Conservation (phyloP, 2,113 vertebrate species). For the Datnioides undecimradiatus region DNA sequence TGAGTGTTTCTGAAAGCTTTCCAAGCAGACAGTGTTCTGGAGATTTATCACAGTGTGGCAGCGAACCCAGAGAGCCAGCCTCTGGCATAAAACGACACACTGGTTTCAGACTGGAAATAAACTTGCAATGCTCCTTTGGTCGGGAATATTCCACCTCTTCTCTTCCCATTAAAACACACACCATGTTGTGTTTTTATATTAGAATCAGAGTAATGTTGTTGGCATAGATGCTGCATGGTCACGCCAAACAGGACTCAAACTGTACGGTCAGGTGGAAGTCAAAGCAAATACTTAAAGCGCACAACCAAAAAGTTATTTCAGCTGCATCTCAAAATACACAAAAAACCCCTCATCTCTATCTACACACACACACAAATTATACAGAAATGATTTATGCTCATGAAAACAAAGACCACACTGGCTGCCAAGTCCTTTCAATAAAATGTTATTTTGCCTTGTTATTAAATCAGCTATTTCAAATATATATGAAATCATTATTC, state of each 20-base stretch:
- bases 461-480: conserved; percentile 63
- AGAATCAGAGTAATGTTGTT: conserved; percentile 58
- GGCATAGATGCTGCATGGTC: conserved; percentile 1
- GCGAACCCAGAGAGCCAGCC: conserved; percentile 46
- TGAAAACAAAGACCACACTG: conserved; percentile 55
- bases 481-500: conserved; percentile 55
- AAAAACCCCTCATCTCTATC: conserved; percentile 8
- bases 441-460: conserved; percentile 38
- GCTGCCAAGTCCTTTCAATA: conserved; percentile 62
- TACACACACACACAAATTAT: conserved; percentile 20
- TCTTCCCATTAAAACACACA: conserved; percentile 57
- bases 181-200: conserved; percentile 63
- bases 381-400: conserved; percentile 51
- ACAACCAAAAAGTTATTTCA: conserved; percentile 65
- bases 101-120: conserved; percentile 60
- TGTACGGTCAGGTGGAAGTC: conserved; percentile 68
- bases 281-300: conserved; percentile 66
- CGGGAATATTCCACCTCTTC: conserved; percentile 58
- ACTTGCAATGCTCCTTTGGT: conserved; percentile 42
- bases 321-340: conserved; percentile 53
- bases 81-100: conserved; percentile 49
- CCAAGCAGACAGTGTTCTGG: conserved; percentile 66
- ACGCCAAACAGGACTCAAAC: conserved; percentile 60
- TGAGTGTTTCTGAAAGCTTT: conserved; percentile 51
- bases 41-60: conserved; percentile 69